Percentiles rank a stretch among this genome's conserved stretches.
Conservation (phyloP, 2,797 vertebrate species). For the Amphiprion clarkii region DNA sequence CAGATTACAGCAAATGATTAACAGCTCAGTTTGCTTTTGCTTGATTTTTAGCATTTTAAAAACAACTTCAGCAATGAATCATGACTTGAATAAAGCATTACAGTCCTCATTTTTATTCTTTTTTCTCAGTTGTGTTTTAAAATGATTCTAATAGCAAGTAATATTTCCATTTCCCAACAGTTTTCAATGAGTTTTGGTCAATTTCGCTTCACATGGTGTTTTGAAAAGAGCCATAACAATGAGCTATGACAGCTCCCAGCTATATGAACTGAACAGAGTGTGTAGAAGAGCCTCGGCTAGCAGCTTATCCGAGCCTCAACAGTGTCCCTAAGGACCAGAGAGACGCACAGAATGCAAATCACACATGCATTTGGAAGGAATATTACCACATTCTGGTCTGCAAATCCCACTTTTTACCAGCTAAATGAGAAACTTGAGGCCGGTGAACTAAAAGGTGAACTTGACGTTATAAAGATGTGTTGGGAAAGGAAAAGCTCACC, state of each 20-base stretch:
- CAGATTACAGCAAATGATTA: no score
- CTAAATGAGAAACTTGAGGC: neutral
- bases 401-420: neutral
- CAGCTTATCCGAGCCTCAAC: slow-evolving; percentile 40
- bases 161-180: neutral
- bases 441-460: neutral
- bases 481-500: slow-evolving; percentile 83
- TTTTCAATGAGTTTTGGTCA: slow-evolving; percentile 8
- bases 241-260: slow-evolving; percentile 45
- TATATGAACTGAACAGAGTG: slow-evolving; percentile 36
- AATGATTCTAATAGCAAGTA: neutral
- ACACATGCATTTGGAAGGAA: neutral
- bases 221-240: slow-evolving; percentile 34
- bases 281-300: slow-evolving; percentile 20
- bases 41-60: no score
- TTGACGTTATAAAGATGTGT: neutral
- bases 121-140: neutral
- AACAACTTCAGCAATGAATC: no score
- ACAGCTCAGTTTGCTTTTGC: no score
- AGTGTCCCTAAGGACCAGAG: slow-evolving; percentile 13
- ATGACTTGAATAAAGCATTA: no score
- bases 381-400: neutral
- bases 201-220: slow-evolving; percentile 28
- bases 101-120: no score
- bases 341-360: slow-evolving; percentile 33